A percentile compares a stretch with the other conserved stretches of the same genome.
phyloP scores from a whole-genome alignment of 1,140 invertebrate species.

The Muscidifurax raptorellus region DNA sequence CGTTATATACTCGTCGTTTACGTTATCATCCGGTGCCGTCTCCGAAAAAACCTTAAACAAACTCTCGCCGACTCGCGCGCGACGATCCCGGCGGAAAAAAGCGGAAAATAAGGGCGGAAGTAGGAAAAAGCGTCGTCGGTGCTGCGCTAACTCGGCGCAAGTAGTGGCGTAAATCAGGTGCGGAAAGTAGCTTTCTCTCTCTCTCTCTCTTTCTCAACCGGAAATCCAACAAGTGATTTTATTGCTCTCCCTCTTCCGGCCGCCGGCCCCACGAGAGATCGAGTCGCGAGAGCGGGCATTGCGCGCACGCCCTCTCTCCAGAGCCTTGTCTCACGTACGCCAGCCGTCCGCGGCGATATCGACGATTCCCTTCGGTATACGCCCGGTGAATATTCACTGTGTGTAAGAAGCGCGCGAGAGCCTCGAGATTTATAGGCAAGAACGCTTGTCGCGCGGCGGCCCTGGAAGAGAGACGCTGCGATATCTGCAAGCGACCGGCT shows the following conservation, averaged over 20 bases:
- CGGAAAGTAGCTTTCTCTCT: constrained; percentile 37
- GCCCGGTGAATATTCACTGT: constrained; percentile 50
- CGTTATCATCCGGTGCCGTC: too few relatives aligned
- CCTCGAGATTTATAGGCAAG: neutral
- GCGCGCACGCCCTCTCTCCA: neutral
- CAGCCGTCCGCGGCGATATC: constrained; percentile 49
- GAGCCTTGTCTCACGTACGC: constrained; percentile 21
- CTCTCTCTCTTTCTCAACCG: constrained; percentile 19
- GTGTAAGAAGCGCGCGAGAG: neutral
- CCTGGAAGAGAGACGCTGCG: neutral
- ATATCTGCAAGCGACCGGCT: neutral
- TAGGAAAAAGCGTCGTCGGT: neutral
- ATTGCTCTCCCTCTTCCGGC: constrained; percentile 53
- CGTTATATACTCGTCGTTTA: too few relatives aligned
- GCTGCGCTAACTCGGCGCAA: constrained; percentile 23
- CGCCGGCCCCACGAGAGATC: neutral
- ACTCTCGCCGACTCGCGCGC: too few relatives aligned
- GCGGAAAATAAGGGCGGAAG: neutral
- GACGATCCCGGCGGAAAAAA: neutral
- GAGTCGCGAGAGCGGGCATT: neutral
- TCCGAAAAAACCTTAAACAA: too few relatives aligned
- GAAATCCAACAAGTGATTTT: constrained; percentile 69
- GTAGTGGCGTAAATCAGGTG: constrained; percentile 56
- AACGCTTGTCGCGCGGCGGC: neutral
- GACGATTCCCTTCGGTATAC: constrained; percentile 46